A percentile compares a stretch with the other conserved stretches of the same genome.
These are phyloP conservation scores for Argya squamiceps DNA, from an alignment of 2,797 vertebrate genomes.

Conservation along the genomic window DNA sequence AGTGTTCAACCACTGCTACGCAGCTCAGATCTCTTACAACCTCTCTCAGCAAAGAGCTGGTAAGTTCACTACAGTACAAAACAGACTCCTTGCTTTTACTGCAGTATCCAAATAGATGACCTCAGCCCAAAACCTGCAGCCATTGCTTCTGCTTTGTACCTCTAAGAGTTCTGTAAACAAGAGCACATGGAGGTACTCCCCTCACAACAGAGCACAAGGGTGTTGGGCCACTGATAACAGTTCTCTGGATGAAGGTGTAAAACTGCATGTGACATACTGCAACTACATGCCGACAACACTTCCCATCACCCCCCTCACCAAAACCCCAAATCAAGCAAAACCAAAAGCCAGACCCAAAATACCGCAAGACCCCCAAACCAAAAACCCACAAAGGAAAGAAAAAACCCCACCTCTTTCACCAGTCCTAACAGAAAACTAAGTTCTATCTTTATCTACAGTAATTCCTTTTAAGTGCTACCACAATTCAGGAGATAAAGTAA, in stretches of 20 bases:
- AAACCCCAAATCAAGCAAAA: not conserved
- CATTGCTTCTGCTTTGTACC: not conserved
- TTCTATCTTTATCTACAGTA: not conserved
- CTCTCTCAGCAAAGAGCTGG: not conserved
- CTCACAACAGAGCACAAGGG: accelerated
- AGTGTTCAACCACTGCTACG: not conserved
- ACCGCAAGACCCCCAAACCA: not conserved
- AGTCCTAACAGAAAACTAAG: not conserved
- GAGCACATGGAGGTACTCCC: not conserved
- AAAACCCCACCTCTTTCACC: not conserved
- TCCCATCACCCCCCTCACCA: too few species aligned
- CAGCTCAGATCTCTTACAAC: accelerated
- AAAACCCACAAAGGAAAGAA: not conserved
- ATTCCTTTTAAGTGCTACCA: not conserved
- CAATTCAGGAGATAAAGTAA: not conserved
- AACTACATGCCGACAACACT: not conserved
- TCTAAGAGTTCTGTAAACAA: not conserved
- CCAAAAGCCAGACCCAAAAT: not conserved
- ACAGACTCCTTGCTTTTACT: not conserved
- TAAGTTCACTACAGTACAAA: not conserved
- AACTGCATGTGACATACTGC: not conserved
- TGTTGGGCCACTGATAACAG: not conserved
- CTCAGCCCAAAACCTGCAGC: not conserved
- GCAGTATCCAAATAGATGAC: not conserved
- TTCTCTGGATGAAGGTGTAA: not conserved